Percentiles rank a stretch among this genome's conserved stretches.
These are phyloP conservation scores for Zeus faber DNA, from an alignment of 2,113 vertebrate species.

Conservation along the genomic window DNA sequence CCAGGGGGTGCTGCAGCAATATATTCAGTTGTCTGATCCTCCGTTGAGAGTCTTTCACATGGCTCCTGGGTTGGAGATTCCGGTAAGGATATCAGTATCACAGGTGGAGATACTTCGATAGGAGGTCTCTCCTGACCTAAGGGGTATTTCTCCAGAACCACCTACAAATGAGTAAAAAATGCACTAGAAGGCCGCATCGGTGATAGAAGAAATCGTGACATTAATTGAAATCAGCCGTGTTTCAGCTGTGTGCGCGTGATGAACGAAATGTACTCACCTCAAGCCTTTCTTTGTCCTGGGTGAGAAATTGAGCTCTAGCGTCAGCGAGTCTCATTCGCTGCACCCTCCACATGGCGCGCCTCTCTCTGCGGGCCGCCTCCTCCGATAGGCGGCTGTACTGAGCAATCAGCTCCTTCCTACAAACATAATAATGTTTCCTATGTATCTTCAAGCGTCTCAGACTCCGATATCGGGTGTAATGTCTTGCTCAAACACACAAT, in stretches of 20 bases:
- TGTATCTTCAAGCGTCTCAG: neutral
- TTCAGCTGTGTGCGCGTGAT: no score
- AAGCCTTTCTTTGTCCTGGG: constrained; percentile 68
- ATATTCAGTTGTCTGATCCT: no score
- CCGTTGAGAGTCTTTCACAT: constrained; percentile 19
- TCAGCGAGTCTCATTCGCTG: constrained; percentile 83
- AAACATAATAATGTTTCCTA: constrained; percentile 5
- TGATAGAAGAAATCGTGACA: neutral
- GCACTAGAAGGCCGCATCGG: neutral
- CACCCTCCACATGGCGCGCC: constrained; percentile 86
- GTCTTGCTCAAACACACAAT: no score
- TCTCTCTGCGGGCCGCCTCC: constrained; percentile 86
- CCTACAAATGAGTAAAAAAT: constrained; percentile 48
- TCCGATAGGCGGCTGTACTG: constrained; percentile 90
- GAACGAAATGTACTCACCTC: constrained; percentile 70
- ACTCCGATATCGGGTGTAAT: no score
- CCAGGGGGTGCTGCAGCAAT: constrained; percentile 11
- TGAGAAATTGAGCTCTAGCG: constrained; percentile 78
- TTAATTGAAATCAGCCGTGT: constrained; percentile 7
- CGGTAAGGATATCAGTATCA: constrained; percentile 23
- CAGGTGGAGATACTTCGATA: constrained; percentile 36
- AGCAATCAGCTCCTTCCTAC: constrained; percentile 89
- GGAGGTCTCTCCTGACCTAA: constrained; percentile 62
- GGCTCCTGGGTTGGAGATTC: constrained; percentile 18
- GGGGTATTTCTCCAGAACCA: constrained; percentile 74